A percentile compares a stretch with the other conserved stretches of the same genome.
phyloP scores from a whole-genome alignment of 92 coral and sea anemone species.

The Porites evermanni region DNA sequence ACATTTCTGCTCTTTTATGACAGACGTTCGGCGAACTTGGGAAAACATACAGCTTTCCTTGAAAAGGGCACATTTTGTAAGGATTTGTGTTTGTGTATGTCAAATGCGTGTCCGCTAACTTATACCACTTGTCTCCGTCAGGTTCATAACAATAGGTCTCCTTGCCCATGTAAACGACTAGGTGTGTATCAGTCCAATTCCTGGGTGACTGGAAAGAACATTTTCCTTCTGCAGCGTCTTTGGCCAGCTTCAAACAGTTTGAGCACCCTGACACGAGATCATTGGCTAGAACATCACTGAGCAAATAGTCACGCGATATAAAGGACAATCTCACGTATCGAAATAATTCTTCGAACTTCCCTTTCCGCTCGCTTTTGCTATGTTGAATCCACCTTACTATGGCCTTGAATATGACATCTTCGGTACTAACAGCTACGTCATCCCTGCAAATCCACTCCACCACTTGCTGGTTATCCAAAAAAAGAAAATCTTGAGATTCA shows the following conservation, averaged over 20 bases:
- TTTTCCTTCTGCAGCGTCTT: background rate
- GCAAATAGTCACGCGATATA: too few relatives aligned
- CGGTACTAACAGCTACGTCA: too few relatives aligned
- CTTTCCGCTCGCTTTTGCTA: background rate
- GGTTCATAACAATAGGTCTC: background rate
- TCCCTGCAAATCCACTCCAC: too few relatives aligned
- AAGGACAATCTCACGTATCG: too few relatives aligned
- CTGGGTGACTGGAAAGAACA: background rate
- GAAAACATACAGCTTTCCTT: background rate
- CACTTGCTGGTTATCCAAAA: background rate
- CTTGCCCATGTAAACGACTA: background rate
- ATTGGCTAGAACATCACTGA: too few relatives aligned
- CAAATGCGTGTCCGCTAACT: background rate
- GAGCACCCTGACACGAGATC: background rate
- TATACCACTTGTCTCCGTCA: background rate
- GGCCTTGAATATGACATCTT: too few relatives aligned
- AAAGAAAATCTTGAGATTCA: background rate
- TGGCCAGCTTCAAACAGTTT: background rate
- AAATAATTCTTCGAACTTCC: background rate
- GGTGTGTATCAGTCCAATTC: background rate
- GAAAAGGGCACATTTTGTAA: background rate
- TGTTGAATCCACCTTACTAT: too few relatives aligned
- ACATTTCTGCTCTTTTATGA: background rate
- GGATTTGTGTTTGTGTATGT: background rate
- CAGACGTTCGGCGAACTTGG: background rate